A percentile compares a stretch with the other conserved stretches of the same genome.
Conservation (phyloP, 2,888 invertebrate species). For the Limnephilus auricula region DNA sequence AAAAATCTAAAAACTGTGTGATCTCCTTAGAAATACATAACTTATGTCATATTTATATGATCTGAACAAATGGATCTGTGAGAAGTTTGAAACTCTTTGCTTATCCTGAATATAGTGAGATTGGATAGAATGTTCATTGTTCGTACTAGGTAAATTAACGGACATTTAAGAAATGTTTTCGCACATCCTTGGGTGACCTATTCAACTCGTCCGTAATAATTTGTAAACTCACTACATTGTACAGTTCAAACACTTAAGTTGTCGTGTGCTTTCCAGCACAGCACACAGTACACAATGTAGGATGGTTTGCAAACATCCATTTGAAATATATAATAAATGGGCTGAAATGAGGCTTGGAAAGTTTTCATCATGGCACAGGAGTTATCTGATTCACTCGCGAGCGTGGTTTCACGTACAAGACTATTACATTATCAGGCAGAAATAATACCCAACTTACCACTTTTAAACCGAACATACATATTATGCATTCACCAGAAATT, state of each 20-base stretch:
- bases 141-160: not conserved
- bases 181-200: not conserved
- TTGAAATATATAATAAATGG: not conserved
- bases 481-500: not conserved
- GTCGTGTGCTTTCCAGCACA: not conserved
- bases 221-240: not conserved
- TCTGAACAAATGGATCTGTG: no score
- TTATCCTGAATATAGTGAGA: no score
- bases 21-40: no score
- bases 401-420: constrained; percentile 15
- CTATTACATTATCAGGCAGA: constrained; percentile 33
- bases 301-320: not conserved
- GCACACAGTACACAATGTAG: not conserved
- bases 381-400: constrained; percentile 7
- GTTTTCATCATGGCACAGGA: not conserved
- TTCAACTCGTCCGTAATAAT: not conserved
- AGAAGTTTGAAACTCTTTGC: no score
- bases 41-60: no score
- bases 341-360: not conserved
- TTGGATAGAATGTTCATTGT: no score
- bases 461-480: not conserved
- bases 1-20: no score
- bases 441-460: not conserved
- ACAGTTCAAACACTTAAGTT: not conserved
- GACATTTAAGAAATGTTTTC: no score